Evolutionary conservation across 2,113 vertebrate genomes (phyloP).

Genomic region (Elanus axillaris): DNA sequence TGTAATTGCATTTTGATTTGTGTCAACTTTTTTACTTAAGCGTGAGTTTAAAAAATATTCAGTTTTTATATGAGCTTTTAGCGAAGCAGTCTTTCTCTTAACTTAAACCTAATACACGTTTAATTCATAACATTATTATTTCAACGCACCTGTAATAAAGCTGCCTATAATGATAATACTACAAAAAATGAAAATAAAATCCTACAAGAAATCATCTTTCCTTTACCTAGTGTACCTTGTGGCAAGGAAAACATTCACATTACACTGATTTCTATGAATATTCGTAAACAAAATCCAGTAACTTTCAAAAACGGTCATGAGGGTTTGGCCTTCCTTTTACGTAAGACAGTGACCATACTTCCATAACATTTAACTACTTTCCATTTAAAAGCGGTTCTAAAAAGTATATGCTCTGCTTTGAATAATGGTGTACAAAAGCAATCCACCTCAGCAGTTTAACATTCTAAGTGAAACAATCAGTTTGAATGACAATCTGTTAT

Average conservation of each 20-base stretch:
- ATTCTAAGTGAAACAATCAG: conserved; percentile 38
- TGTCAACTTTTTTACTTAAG: not conserved
- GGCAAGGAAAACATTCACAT: not conserved
- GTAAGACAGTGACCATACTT: not conserved
- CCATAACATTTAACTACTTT: not conserved
- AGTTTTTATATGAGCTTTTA: not conserved
- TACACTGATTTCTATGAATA: not conserved
- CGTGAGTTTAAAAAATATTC: not conserved
- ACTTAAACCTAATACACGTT: not conserved
- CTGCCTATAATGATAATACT: not conserved
- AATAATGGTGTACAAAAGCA: conserved; percentile 3
- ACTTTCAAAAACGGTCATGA: not conserved
- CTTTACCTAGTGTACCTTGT: not conserved
- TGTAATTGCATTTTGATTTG: not conserved
- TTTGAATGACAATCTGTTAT: conserved; percentile 42
- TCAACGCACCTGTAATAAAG: not conserved
- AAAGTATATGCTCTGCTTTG: not conserved
- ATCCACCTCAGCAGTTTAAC: conserved; percentile 1
- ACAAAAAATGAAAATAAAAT: not conserved
- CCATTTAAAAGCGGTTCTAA: not conserved
- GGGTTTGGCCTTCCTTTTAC: not conserved
- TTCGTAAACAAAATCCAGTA: not conserved
- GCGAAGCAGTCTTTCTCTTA: not conserved
- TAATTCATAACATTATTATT: not conserved
- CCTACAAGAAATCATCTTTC: not conserved